Base-by-base conservation (phyloP, 2,888 invertebrate species). In the Oxycera nigricornis region DNA sequence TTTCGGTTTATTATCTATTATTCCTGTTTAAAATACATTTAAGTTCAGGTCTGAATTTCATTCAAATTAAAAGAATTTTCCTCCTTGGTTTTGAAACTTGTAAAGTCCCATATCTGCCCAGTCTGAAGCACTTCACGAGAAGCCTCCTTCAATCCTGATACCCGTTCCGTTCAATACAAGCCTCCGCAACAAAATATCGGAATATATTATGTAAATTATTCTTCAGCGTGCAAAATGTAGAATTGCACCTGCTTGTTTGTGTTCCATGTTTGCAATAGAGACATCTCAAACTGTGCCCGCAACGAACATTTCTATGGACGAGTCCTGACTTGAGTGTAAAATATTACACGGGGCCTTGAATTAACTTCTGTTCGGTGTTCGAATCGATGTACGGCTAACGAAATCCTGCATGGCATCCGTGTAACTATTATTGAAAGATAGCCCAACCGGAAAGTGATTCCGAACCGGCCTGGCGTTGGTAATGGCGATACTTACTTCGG, bases 191-290 rank as follows among this genome's bases (percentile, higher is more conserved):
- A 11, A 73, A 52, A 61, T 24, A 20, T 59, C 46, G 61, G 72
- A 62, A 73, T 73, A 73, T 73, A 50, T 73, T 73, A 73, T 73
- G 73, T 57, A 73, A 73, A 73, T 73, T 57, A 73, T 20, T 59
- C 70, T 35, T n/a, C n/a, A n/a, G n/a, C n/a, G n/a, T n/a, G n/a
- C 11, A 31, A 26, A 72, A 72, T 39, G 41, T 59, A 72, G 26
- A 57, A 31, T 26, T 59, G 72, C 72, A 72, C 72, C 72, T 72
- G 72, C 57, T 20, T 57, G 11, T 72, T 31, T 26, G 22, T n/a
- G 28, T 22, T 31, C 20, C 55, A 26, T 17, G 14, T 55, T 67
- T 46, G n/a, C 46, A 41, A 72, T 72, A 52, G 59, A 72, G 73
- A 50, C 73, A 73, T 61, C 70, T 55, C 41, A 41, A 65, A 65